A percentile compares a stretch with the other conserved stretches of the same genome.
phyloP scores from a whole-genome alignment of 2,888 invertebrate genomes.

The Caenorhabditis wallacei region DNA sequence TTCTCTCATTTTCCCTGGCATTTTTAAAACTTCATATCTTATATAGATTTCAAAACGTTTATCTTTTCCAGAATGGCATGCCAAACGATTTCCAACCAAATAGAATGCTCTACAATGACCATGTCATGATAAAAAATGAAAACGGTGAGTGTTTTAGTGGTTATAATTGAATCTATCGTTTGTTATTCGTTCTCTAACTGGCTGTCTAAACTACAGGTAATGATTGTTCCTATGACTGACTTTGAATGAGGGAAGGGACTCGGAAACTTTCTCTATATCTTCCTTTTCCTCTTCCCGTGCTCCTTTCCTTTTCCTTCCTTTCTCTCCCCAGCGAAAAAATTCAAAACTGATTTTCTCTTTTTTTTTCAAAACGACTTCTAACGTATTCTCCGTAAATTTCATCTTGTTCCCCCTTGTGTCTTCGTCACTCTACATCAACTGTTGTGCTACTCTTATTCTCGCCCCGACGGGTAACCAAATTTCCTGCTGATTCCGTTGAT shows the following conservation, averaged over 20 bases:
- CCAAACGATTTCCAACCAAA: slow-evolving; percentile 62
- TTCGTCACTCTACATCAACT: slow-evolving; percentile 1
- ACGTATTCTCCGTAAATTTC: slow-evolving; percentile 44
- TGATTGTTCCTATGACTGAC: too few relatives aligned
- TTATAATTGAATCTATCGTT: too few relatives aligned
- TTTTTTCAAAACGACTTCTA: background rate
- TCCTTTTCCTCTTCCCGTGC: slow-evolving; percentile 20
- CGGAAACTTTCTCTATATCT: slow-evolving; percentile 9
- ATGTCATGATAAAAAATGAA: slow-evolving; percentile 52
- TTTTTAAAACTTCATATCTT: too few relatives aligned
- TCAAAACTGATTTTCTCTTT: slow-evolving; percentile 14
- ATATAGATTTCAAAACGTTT: too few relatives aligned
- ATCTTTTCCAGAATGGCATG: slow-evolving; percentile 73
- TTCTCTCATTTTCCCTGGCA: too few relatives aligned
- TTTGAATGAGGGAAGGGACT: too few relatives aligned
- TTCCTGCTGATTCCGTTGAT: slow-evolving; percentile 66
- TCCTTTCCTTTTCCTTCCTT: slow-evolving; percentile 10
- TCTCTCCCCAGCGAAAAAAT: background rate
- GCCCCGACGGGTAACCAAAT: slow-evolving; percentile 56
- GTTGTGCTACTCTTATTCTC: slow-evolving; percentile 19
- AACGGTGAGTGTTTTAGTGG: slow-evolving; percentile 62
- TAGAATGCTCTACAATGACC: slow-evolving; percentile 69
- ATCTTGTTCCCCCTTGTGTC: background rate
- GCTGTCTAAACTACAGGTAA: too few relatives aligned
- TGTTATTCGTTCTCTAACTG: too few relatives aligned